A percentile compares a stretch with the other conserved stretches of the same genome.
These are phyloP conservation scores for Panthera tigris DNA, from an alignment of 2,113 vertebrate genomes.

Conservation along the genomic window DNA sequence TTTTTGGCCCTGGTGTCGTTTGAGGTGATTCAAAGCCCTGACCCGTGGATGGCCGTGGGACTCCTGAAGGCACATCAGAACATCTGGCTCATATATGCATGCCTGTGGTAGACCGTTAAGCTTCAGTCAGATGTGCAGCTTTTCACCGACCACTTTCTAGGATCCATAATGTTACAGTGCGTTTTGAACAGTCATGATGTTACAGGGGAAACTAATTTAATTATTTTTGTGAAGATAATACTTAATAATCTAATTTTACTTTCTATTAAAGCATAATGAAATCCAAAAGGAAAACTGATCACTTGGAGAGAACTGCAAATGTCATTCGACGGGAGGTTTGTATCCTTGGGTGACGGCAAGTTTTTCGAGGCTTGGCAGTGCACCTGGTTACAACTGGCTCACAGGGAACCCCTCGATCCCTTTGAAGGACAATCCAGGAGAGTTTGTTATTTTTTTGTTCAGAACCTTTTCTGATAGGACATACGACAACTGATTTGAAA, in stretches of 20 bases:
- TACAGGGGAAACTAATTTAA: neutral
- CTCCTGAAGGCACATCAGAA: neutral
- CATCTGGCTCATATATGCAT: neutral
- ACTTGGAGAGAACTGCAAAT: slow-evolving; percentile 92
- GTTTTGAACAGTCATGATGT: neutral
- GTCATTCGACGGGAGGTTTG: slow-evolving; percentile 92
- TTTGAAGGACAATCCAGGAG: neutral
- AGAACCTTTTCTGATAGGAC: neutral
- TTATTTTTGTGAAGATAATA: neutral
- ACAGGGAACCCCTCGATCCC: neutral
- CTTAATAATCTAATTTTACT: slow-evolving; percentile 72
- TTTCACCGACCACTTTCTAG: neutral
- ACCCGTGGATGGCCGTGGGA: neutral
- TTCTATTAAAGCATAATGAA: slow-evolving; percentile 87
- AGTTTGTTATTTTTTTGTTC: neutral
- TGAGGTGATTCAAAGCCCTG: neutral
- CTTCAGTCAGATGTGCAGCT: neutral
- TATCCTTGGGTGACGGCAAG: slow-evolving; percentile 19
- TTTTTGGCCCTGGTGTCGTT: neutral
- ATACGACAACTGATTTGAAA: neutral
- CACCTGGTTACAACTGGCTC: neutral
- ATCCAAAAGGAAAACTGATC: slow-evolving; percentile 90
- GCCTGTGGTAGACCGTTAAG: rapidly evolving
- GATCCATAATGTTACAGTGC: neutral
- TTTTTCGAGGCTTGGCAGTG: neutral